Percentiles rank a stretch among this genome's conserved stretches.
Conservation (phyloP, 2,888 invertebrate species). For the Polylopha cassiicola region DNA sequence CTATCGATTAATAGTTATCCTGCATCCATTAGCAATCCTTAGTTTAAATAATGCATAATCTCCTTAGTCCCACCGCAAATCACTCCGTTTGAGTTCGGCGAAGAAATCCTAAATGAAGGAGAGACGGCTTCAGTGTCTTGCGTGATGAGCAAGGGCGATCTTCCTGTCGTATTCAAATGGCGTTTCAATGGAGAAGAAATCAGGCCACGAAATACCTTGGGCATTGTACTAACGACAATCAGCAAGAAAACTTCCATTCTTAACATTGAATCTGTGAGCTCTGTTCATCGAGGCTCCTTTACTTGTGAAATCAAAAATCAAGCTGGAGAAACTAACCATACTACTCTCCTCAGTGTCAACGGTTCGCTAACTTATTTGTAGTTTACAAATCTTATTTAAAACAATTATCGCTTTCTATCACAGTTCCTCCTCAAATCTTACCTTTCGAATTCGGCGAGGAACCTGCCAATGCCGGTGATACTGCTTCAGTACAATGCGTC, state of each 20-base stretch:
- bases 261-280: conserved; percentile 80
- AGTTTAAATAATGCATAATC: conserved; percentile 26
- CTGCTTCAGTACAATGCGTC: conserved; percentile 84
- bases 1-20: conserved; percentile 24
- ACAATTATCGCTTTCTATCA: conserved; percentile 42
- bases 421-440: conserved; percentile 83
- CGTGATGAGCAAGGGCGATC: conserved; percentile 87
- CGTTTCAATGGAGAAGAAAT: conserved; percentile 75
- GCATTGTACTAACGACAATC: conserved; percentile 77
- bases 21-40: conserved; percentile 30
- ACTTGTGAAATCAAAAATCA: conserved; percentile 80
- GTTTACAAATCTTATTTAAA: conserved; percentile 33
- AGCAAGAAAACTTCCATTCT: conserved; percentile 81
- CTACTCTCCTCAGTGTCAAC: conserved; percentile 78
- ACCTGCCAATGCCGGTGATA: conserved; percentile 85
- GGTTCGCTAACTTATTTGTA: conserved; percentile 64
- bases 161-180: conserved; percentile 88
- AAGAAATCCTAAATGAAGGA: conserved; percentile 83
- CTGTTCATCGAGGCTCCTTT: conserved; percentile 80
- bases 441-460: conserved; percentile 82
- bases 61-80: conserved; percentile 83
- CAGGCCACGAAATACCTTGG: conserved; percentile 70
- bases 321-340: conserved; percentile 78
- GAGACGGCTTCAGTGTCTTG: conserved; percentile 85
- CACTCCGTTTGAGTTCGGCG: conserved; percentile 85